phyloP scores from a whole-genome alignment of 2,888 invertebrate species.

The Cistogaster globosa region DNA sequence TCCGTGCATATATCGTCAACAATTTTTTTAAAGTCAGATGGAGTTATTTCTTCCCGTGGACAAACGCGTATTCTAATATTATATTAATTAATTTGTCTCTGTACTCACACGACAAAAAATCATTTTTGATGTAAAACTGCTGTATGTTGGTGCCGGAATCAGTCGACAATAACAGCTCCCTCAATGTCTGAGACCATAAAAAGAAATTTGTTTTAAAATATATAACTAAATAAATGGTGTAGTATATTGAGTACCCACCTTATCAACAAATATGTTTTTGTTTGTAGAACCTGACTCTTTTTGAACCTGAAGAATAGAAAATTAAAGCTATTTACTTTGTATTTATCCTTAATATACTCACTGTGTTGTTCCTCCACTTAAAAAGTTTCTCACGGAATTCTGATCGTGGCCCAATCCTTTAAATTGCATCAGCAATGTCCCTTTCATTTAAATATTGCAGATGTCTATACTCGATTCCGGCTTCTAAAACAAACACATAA shows the following conservation, averaged over 20 bases:
- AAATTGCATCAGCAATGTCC: conserved; percentile 29
- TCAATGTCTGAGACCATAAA: conserved; percentile 16
- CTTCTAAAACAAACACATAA: conserved; percentile 5
- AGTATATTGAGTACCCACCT: conserved; percentile 12
- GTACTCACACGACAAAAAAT: conserved; percentile 10
- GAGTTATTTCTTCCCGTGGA: too few relatives aligned
- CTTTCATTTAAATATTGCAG: conserved; percentile 5
- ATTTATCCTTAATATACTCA: not conserved
- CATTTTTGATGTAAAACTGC: conserved; percentile 7
- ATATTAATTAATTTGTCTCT: conserved; percentile 22
- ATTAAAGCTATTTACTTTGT: not conserved
- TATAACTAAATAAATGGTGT: conserved; percentile 1
- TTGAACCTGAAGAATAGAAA: conserved; percentile 6
- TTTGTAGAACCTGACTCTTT: conserved; percentile 1
- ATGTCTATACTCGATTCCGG: conserved; percentile 15
- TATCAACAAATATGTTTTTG: conserved; percentile 15
- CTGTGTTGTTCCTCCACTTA: conserved; percentile 17
- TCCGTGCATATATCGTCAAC: conserved; percentile 22
- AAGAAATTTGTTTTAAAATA: conserved; percentile 5
- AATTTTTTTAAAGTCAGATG: not conserved
- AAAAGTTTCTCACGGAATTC: conserved; percentile 31
- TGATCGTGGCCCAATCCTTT: conserved; percentile 14
- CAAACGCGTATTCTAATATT: too few relatives aligned
- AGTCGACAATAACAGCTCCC: conserved; percentile 16
- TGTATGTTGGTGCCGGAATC: conserved; percentile 10